Base-by-base conservation (phyloP, 1,140 invertebrate genomes). In the Leptinotarsa undecemlineata region DNA sequence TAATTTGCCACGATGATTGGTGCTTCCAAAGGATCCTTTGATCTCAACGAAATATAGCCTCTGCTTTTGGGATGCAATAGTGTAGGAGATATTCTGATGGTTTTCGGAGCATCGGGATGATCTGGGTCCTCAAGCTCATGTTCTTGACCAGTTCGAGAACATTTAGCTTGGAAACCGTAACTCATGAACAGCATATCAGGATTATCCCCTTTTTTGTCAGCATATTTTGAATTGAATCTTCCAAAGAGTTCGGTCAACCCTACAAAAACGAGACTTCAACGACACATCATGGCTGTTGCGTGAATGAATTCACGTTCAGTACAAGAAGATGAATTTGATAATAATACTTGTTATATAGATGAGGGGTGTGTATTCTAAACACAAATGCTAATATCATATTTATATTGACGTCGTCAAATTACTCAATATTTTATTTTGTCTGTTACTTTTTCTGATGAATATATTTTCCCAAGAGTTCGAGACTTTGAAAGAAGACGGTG, bases 151-250 rank as follows among this genome's bases (percentile, higher is more conserved):
- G 87, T 87, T 2, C 85, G 82, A 0, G 86, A 86, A 76, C 91
- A 92, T 13, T 85, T 84, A 0, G 90, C 88, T 66, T 88, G 86
- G 81, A 89, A 91, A 0, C 91, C 90, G 2, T 88, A 87, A 78
- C 91, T 91, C 81, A 91, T 92, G 26, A 90, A 86, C 74, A 92
- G 91, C 2, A 91, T 79, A 76, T 91, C 90, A 0, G 89, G 90
- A 78, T 88, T 85, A 1, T 85, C 85, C 4, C 63, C 63, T 14
- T 15, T 23, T 0, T 86, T 81, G 2, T 88, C 85, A 1, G 89
- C 87, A 51, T 87, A 88, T 33, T 84, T 87, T 0, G 90, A 90
- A 23, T 90, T 87, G 8, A 91, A 78, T 26, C 90, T 88, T 13
- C 88, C 90, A 0, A 90, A 91, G 1, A 91, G 78, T 86, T 89